Conservation (phyloP, 2,113 vertebrate species). For the Onychorhynchus coronatus region DNA sequence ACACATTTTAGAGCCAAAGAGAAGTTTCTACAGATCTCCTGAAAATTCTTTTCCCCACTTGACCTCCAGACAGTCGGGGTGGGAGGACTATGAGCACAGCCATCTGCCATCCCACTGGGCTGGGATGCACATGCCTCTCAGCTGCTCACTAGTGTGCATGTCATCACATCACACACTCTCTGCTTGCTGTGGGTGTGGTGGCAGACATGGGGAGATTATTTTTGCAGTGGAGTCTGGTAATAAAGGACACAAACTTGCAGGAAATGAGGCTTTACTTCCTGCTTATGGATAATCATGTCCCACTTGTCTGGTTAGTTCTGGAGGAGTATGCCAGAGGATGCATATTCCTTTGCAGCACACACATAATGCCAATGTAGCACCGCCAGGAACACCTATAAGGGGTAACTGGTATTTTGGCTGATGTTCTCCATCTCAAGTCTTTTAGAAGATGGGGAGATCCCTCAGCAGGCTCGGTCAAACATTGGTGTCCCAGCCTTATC, state of each 20-base stretch:
- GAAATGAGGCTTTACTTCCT: conserved; percentile 6
- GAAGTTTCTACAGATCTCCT: neutral
- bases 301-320: neutral
- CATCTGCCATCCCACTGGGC: neutral
- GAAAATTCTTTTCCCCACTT: neutral
- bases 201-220: neutral
- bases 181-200: neutral
- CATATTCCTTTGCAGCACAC: neutral
- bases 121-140: neutral
- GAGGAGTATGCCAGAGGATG: neutral
- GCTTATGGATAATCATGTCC: neutral
- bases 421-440: neutral
- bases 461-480: neutral
- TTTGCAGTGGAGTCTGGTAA: neutral
- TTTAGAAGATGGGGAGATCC: neutral
- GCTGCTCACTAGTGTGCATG: neutral
- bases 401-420: neutral
- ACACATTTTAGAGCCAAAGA: neutral
- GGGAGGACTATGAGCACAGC: neutral
- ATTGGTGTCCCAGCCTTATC: neutral
- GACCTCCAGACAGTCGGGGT: neutral
- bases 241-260: neutral
- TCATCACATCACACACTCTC: neutral
- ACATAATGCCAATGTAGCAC: neutral
- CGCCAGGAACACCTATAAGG: neutral